Evolutionary conservation across 1,140 invertebrate genomes (phyloP).

Genomic region (Anoplophora glabripennis): DNA sequence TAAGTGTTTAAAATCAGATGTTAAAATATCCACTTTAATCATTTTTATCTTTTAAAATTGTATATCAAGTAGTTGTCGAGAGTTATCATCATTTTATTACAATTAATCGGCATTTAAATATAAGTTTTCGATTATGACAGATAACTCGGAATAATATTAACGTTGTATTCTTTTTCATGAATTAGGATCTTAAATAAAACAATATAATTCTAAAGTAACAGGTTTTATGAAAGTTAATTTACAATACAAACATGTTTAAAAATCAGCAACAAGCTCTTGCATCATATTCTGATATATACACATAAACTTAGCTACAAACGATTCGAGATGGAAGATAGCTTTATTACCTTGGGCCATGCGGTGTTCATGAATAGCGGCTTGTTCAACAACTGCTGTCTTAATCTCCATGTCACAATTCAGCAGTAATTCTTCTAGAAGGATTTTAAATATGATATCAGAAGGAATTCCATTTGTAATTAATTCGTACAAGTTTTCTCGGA

Average conservation of each 20-base stretch:
- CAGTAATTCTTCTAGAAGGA: conserved; percentile 79
- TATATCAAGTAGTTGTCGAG: too few species aligned
- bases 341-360: conserved; percentile 87
- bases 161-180: too few species aligned
- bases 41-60: too few species aligned
- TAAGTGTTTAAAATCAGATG: too few species aligned
- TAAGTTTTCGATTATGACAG: too few species aligned
- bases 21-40: too few species aligned
- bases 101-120: too few species aligned
- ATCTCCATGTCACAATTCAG: conserved; percentile 87
- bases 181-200: too few species aligned
- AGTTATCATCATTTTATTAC: too few species aligned
- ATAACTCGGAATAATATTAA: too few species aligned
- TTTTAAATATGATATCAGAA: conserved; percentile 89
- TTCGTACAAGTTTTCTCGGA: conserved; percentile 89
- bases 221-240: too few species aligned
- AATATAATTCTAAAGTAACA: background rate
- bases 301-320: conserved; percentile 97
- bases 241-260: background rate
- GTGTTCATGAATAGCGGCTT: conserved; percentile 89
- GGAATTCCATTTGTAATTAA: conserved; percentile 93
- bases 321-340: conserved; percentile 95
- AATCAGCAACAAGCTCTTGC: conserved; percentile 14
- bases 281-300: conserved; percentile 64
- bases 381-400: conserved; percentile 78